Percentiles rank a stretch among this genome's conserved stretches.
Evolutionary conservation across 2,113 vertebrate species (phyloP).

Genomic region (Clarias magur): DNA sequence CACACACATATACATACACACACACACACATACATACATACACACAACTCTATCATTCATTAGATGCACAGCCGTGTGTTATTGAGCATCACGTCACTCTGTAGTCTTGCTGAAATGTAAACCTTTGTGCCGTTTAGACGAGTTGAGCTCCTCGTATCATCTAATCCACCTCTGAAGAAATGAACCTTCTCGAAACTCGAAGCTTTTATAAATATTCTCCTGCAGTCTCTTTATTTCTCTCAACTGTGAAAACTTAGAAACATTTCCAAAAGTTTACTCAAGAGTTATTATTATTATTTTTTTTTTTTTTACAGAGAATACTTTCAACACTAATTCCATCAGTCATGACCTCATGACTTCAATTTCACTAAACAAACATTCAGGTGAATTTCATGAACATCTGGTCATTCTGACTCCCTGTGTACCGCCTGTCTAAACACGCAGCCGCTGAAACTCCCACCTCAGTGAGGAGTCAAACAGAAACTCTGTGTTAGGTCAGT

Average conservation of each 20-base stretch:
- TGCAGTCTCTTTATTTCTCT: neutral
- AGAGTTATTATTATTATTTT: neutral
- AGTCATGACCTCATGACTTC: neutral
- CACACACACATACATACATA: too few species aligned
- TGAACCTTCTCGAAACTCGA: neutral
- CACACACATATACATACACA: too few species aligned
- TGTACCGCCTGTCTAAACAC: neutral
- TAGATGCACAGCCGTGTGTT: neutral
- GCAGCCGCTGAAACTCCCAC: neutral
- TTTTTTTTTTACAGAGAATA: neutral
- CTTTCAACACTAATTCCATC: neutral
- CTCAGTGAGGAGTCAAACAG: neutral
- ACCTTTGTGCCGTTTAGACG: neutral
- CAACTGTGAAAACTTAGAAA: neutral
- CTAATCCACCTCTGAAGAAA: neutral
- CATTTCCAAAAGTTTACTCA: neutral
- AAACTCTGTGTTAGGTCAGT: neutral
- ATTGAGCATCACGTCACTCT: neutral
- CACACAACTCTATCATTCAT: too few species aligned
- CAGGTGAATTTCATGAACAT: too few species aligned
- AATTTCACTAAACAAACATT: neutral
- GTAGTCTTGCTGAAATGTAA: neutral
- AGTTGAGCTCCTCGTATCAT: too few species aligned
- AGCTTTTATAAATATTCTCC: neutral
- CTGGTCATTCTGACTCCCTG: neutral